These are phyloP conservation scores for Drosophila pegasa DNA, from an alignment of 2,888 invertebrate genomes.

Conservation along the genomic window DNA sequence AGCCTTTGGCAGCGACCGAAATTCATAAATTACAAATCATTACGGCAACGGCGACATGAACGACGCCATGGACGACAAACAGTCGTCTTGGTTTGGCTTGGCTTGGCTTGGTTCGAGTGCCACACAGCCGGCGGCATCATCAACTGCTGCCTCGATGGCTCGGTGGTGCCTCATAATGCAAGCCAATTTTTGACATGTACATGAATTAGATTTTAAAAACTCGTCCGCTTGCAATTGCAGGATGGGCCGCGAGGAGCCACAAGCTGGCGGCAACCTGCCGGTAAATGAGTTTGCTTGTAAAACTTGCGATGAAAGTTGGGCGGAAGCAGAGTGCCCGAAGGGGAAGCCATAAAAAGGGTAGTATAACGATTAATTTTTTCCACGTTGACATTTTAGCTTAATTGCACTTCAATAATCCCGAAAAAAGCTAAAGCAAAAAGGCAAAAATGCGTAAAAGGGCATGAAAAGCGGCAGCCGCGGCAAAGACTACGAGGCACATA, in stretches of 20 bases:
- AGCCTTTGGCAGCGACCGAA: constrained; percentile 67
- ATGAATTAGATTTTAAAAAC: constrained; percentile 80
- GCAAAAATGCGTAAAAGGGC: constrained; percentile 81
- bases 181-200: constrained; percentile 78
- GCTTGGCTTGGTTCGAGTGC: constrained; percentile 1
- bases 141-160: constrained; percentile 27
- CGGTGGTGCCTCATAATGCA: constrained; percentile 67
- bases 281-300: constrained; percentile 72
- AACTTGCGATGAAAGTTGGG: constrained; percentile 42
- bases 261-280: constrained; percentile 49
- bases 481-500: constrained; percentile 56
- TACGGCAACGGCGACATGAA: constrained; percentile 55
- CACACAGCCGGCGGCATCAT: constrained; percentile 50
- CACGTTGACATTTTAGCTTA: constrained; percentile 84
- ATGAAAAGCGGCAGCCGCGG: constrained; percentile 78
- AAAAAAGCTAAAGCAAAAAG: constrained; percentile 70
- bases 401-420: constrained; percentile 84
- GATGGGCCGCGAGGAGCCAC: constrained; percentile 15
- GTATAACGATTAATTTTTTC: constrained; percentile 82
- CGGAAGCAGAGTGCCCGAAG: constrained; percentile 21
- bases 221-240: constrained; percentile 56
- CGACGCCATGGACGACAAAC: constrained; percentile 34
- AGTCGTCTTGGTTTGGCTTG: constrained; percentile 18
- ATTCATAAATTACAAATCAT: constrained; percentile 82
- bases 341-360: constrained; percentile 78